Base-by-base conservation (phyloP, 2,113 vertebrate genomes). In the Dasyornis broadbenti region DNA sequence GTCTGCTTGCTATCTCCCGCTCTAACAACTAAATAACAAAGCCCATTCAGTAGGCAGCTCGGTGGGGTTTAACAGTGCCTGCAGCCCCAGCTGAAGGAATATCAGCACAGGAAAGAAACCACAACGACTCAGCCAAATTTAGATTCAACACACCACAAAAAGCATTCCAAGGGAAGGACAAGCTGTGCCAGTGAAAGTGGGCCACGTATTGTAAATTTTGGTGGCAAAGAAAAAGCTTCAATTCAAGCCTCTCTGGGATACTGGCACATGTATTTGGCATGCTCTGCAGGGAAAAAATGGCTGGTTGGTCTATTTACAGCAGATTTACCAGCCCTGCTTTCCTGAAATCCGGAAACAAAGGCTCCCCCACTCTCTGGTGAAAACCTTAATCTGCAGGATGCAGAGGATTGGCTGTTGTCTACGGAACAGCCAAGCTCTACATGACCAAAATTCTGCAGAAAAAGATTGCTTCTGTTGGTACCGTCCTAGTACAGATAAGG, bases 121-220 rank as follows among this genome's bases (percentile, higher is more conserved):
- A 63, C 31, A 85, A 76, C 56, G 6, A 64, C 60, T 76, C 68
- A 49, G 77, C 39, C 71, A 93, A 90, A 83, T 90, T 85, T 90
- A 71, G 92, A 90, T 87, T 91, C 77, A 73, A 37, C 69, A 50
- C 8, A 5, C 37, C 66, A 88, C 73, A 73, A 53, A 95, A 95
- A 79, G 30, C 13, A 2, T 86, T 91, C 81, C 5, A 6, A 72
- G 70, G 66, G 47, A 94, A 93, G 47, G 23, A 64, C 23, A 87
- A 92, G 39, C 84, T 82, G 75, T 94, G 94, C 82, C 90, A 89
- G 89, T 37, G 69, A 90, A 87, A 94, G 61, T 92, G 89, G 83
- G 86, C 63, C 61, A 5, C 5, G 13, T 91, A 82, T 77, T 82
- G 83, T 91, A 94, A 82, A 94, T 82, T 89, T 79, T 91, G 90